These are phyloP conservation scores for Odontothrips loti DNA, from an alignment of 2,888 invertebrate genomes.

Conservation along the genomic window DNA sequence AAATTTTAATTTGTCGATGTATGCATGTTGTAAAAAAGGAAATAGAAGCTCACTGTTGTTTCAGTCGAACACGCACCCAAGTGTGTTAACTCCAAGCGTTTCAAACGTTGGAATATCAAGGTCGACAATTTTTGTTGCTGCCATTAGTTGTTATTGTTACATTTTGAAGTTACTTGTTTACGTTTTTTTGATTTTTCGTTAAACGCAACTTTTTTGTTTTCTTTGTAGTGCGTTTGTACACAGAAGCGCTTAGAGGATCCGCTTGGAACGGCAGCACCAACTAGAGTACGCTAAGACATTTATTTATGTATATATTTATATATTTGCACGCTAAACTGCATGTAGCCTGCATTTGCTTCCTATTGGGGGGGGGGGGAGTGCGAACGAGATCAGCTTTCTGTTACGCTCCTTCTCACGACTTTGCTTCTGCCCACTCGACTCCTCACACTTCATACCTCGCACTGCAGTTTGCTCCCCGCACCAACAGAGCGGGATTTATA, in stretches of 20 bases:
- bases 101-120: neutral
- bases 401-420: too few species aligned
- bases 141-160: conserved; percentile 37
- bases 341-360: neutral
- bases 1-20: neutral
- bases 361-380: too few species aligned
- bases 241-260: conserved; percentile 25
- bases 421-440: too few species aligned
- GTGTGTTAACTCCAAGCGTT: neutral
- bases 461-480: too few species aligned
- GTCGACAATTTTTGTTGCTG: neutral
- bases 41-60: too few species aligned
- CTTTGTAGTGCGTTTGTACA: conserved; percentile 34
- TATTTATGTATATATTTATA: conserved; percentile 16
- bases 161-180: conserved; percentile 34
- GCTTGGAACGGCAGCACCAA: conserved; percentile 23
- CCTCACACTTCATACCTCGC: too few species aligned
- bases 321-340: neutral
- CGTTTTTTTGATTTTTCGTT: conserved; percentile 39
- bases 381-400: too few species aligned
- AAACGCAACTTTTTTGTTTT: conserved; percentile 36
- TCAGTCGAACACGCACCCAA: neutral
- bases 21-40: too few species aligned
- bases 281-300: conserved; percentile 24
- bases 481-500: too few species aligned